Conservation (phyloP, 2,888 invertebrate species). For the Leptarthrus brevirostris region DNA sequence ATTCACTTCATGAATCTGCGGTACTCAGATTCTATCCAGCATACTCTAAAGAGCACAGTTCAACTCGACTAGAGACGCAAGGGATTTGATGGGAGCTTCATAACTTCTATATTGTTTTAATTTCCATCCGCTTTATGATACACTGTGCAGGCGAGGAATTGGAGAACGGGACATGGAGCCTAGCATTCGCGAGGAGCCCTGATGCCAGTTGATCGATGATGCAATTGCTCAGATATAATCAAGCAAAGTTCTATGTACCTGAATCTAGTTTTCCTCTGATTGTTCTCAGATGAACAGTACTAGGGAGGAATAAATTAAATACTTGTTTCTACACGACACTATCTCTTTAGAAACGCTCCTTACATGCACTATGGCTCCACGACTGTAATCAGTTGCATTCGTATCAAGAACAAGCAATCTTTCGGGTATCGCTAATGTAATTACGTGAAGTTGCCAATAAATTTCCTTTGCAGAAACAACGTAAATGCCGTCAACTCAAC, state of each 20-base stretch:
- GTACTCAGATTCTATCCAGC: no score
- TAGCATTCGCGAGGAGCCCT: neutral
- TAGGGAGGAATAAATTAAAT: conserved; percentile 31
- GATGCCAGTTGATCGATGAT: conserved; percentile 4
- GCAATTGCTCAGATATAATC: conserved; percentile 28
- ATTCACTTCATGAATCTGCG: no score
- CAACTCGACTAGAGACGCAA: no score
- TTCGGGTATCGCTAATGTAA: neutral
- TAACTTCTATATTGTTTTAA: neutral
- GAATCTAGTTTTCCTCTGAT: conserved; percentile 5
- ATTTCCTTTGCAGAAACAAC: conserved; percentile 14
- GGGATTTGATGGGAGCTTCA: no score
- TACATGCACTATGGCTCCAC: neutral
- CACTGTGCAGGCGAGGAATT: no score
- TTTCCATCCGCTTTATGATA: conserved; percentile 10
- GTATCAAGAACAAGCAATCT: neutral
- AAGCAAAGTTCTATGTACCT: conserved; percentile 7
- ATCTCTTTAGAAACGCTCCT: neutral
- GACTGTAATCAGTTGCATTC: neutral
- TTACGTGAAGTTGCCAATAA: conserved; percentile 14
- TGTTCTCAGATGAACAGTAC: conserved; percentile 10
- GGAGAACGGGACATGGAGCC: neutral
- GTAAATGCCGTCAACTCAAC: neutral
- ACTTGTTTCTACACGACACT: conserved; percentile 16
- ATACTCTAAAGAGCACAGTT: no score